These are phyloP conservation scores for Bombus sibiricus DNA, from an alignment of 1,140 invertebrate genomes.

Conservation along the genomic window DNA sequence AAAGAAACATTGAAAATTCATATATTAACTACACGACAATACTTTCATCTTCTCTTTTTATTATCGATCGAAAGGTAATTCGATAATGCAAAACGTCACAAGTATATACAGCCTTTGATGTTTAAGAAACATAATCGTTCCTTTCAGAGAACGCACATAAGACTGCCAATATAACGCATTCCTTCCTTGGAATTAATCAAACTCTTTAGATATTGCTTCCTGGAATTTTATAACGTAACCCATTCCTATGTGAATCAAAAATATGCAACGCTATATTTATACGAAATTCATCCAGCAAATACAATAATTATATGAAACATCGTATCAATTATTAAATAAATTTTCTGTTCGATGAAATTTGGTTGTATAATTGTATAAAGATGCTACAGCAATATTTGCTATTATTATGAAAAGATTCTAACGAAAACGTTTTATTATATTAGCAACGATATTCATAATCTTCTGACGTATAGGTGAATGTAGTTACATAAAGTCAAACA, in stretches of 20 bases:
- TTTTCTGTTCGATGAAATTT: no score
- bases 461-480: no score
- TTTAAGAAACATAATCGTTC: not conserved
- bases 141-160: not conserved
- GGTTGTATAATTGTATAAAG: no score
- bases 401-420: no score
- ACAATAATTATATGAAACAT: not conserved
- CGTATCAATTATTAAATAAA: not conserved
- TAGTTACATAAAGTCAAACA: not conserved
- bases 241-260: not conserved
- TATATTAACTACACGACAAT: not conserved
- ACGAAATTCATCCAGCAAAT: not conserved
- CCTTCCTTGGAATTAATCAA: not conserved
- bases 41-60: not conserved
- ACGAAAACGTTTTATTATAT: no score
- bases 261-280: not conserved
- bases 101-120: not conserved
- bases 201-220: not conserved
- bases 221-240: not conserved
- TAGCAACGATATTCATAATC: not conserved
- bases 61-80: not conserved
- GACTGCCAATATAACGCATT: slow-evolving; percentile 1
- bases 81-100: not conserved
- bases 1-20: not conserved
- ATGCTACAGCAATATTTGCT: no score